phyloP scores from a whole-genome alignment of 2,797 vertebrate genomes.

The Salmo trutta region DNA sequence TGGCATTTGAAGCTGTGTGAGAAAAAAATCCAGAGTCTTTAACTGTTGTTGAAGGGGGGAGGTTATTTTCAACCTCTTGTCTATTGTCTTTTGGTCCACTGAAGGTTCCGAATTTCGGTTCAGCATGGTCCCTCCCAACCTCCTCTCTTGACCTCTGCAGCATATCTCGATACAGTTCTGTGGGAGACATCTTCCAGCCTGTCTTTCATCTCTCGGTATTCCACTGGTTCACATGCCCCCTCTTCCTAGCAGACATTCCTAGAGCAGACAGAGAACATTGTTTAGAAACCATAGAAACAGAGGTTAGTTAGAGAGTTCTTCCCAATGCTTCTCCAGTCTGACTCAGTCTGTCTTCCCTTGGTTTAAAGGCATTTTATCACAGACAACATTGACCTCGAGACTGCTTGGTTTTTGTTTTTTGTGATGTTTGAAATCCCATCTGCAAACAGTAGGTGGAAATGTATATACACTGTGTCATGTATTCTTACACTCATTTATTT shows the following conservation, averaged over 20 bases:
- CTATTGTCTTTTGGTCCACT: constrained; percentile 36
- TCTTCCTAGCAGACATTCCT: constrained; percentile 31
- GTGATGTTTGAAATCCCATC: neutral
- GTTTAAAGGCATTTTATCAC: neutral
- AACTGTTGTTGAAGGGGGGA: constrained; percentile 17
- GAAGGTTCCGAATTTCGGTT: constrained; percentile 27
- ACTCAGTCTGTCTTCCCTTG: neutral
- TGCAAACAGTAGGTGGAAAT: neutral
- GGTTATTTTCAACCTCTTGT: constrained; percentile 54
- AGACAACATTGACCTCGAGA: neutral
- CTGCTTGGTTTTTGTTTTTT: neutral
- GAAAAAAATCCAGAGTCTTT: constrained; percentile 47
- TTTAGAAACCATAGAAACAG: constrained; percentile 50
- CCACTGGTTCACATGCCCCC: constrained; percentile 41
- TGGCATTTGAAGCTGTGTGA: neutral
- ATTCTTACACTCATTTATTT: neutral
- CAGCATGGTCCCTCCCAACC: constrained; percentile 33
- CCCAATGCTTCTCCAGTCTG: constrained; percentile 35
- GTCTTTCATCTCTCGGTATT: constrained; percentile 48
- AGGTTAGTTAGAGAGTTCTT: constrained; percentile 34
- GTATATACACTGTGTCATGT: neutral
- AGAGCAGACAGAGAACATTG: constrained; percentile 37
- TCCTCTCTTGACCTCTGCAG: constrained; percentile 42
- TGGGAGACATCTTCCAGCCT: constrained; percentile 49
- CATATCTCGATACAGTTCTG: constrained; percentile 39